phyloP scores from a whole-genome alignment of 2,888 invertebrate species.

The Autographa gamma region DNA sequence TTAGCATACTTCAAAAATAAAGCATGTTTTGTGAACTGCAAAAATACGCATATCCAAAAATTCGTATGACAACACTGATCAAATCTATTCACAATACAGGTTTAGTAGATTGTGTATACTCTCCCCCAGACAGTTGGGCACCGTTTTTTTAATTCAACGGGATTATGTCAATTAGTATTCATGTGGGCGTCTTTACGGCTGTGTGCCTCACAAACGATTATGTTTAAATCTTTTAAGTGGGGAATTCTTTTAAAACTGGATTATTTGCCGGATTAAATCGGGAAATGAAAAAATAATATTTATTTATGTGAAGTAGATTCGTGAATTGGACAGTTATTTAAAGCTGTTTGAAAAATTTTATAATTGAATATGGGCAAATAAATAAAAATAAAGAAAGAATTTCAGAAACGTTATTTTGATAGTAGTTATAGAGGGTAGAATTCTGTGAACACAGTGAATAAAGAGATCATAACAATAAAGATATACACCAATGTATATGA shows the following conservation, averaged over 20 bases:
- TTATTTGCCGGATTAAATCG: slow-evolving; percentile 41
- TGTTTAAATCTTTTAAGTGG: slow-evolving; percentile 58
- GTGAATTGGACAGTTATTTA: too few relatives aligned
- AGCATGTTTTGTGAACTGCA: too few relatives aligned
- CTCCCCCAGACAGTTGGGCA: slow-evolving; percentile 17
- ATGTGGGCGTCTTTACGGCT: slow-evolving; percentile 57
- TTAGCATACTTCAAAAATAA: too few relatives aligned
- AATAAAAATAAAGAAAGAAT: too few relatives aligned
- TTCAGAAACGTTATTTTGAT: too few relatives aligned
- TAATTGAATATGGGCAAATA: too few relatives aligned
- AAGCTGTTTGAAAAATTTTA: too few relatives aligned
- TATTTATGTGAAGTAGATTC: slow-evolving; percentile 5
- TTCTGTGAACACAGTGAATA: too few relatives aligned
- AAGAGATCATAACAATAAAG: too few relatives aligned
- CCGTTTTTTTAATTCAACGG: slow-evolving; percentile 40
- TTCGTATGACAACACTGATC: background rate
- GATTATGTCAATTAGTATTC: slow-evolving; percentile 67
- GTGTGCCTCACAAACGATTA: slow-evolving; percentile 62
- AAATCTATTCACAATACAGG: background rate
- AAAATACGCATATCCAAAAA: too few relatives aligned
- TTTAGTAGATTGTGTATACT: background rate
- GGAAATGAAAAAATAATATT: slow-evolving; percentile 39
- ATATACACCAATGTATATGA: too few relatives aligned
- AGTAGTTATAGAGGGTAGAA: too few relatives aligned
- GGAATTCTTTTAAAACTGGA: slow-evolving; percentile 51